phyloP scores from a whole-genome alignment of 2,888 invertebrate genomes.

The Drosophila macrospina region DNA sequence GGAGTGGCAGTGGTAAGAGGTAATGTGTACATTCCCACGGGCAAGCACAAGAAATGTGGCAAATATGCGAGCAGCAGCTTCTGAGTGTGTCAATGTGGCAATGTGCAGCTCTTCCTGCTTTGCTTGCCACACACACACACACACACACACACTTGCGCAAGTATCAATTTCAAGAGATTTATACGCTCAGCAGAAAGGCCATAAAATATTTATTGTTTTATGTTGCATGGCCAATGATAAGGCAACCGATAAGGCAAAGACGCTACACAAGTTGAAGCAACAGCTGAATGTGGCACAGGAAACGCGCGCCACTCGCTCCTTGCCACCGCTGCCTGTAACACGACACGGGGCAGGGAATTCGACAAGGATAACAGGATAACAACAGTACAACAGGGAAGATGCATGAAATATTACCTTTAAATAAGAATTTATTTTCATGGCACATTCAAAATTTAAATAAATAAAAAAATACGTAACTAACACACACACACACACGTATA shows the following conservation, averaged over 20 bases:
- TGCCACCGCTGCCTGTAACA: too few species aligned
- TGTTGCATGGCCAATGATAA: slow-evolving; percentile 69
- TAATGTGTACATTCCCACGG: slow-evolving; percentile 37
- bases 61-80: slow-evolving; percentile 38
- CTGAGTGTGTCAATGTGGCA: slow-evolving; percentile 52
- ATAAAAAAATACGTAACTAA: slow-evolving; percentile 1
- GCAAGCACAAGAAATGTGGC: slow-evolving; percentile 22
- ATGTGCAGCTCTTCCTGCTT: slow-evolving; percentile 16
- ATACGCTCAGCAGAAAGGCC: slow-evolving; percentile 67
- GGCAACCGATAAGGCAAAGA: slow-evolving; percentile 51
- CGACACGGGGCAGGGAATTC: slow-evolving; percentile 31
- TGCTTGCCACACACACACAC: slow-evolving; percentile 15
- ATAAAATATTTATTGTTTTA: slow-evolving; percentile 80
- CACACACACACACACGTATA: neutral
- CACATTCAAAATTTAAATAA: slow-evolving; percentile 39
- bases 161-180: slow-evolving; percentile 78
- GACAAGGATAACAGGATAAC: slow-evolving; percentile 25
- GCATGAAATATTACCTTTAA: slow-evolving; percentile 65
- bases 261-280: slow-evolving; percentile 30
- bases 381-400: slow-evolving; percentile 9
- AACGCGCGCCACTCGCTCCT: slow-evolving; percentile 3
- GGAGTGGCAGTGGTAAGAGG: neutral
- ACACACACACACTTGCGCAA: slow-evolving; percentile 13
- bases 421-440: slow-evolving; percentile 63
- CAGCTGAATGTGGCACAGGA: slow-evolving; percentile 38